Conservation (phyloP, 2,113 vertebrate species). For the Octodon degus region DNA sequence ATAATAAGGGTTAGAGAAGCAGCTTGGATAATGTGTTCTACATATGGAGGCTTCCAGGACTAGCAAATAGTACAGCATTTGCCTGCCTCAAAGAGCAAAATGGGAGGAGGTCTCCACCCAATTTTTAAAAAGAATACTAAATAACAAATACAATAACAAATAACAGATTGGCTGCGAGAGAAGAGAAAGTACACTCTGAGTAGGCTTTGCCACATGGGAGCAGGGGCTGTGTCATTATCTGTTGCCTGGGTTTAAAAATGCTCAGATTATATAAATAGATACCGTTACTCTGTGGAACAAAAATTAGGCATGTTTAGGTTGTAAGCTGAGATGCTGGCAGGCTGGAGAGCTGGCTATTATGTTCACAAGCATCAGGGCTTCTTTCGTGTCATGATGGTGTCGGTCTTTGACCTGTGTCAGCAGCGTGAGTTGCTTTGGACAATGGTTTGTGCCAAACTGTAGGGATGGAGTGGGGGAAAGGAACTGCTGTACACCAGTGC, state of each 20-base stretch:
- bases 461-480: too few relatives aligned
- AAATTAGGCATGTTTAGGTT: constrained; percentile 72
- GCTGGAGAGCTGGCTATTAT: constrained; percentile 42
- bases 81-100: constrained; percentile 59
- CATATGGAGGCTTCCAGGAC: background rate
- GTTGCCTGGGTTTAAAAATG: constrained; percentile 52
- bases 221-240: constrained; percentile 74
- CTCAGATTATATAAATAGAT: constrained; percentile 69
- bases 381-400: background rate
- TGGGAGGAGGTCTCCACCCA: constrained; percentile 16
- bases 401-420: constrained; percentile 26
- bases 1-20: background rate
- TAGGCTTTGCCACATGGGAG: constrained; percentile 69
- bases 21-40: constrained; percentile 48
- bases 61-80: constrained; percentile 18
- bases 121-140: constrained; percentile 61
- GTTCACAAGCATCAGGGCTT: constrained; percentile 65
- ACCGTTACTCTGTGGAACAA: constrained; percentile 68
- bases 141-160: constrained; percentile 68
- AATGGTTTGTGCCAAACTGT: constrained; percentile 47
- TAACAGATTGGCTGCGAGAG: constrained; percentile 65
- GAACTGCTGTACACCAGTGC: background rate
- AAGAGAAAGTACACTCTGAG: constrained; percentile 61
- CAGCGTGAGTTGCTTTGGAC: constrained; percentile 12
- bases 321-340: constrained; percentile 65